Percentiles rank a stretch among this genome's conserved stretches.
Conservation (phyloP, 2,797 vertebrate genomes). For the Tapera naevia region DNA sequence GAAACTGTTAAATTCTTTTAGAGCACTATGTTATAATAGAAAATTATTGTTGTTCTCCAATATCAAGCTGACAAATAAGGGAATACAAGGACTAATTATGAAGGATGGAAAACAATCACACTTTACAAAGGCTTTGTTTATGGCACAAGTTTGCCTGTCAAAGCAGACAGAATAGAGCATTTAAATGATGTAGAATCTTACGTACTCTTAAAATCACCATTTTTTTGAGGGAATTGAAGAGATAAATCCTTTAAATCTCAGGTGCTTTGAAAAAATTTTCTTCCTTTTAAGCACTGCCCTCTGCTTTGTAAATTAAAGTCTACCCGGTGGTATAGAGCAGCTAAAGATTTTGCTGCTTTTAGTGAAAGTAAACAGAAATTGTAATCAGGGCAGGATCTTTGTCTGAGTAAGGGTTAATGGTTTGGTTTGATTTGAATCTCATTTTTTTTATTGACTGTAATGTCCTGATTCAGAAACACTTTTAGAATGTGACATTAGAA, state of each 20-base stretch:
- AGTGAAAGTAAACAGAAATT: neutral
- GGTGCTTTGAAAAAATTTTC: neutral
- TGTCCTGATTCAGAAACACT: neutral
- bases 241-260: neutral
- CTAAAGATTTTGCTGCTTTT: neutral
- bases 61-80: neutral
- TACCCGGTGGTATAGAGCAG: neutral
- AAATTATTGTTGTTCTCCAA: conserved; percentile 27
- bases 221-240: neutral
- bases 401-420: neutral
- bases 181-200: neutral
- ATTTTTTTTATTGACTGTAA: neutral
- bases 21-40: neutral
- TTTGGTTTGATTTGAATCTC: neutral
- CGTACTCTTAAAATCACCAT: neutral
- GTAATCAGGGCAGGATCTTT: neutral
- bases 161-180: neutral
- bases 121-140: conserved; percentile 9
- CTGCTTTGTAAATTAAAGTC: neutral
- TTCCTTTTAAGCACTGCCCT: neutral
- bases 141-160: neutral
- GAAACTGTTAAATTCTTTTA: conserved; percentile 9
- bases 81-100: neutral
- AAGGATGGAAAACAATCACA: conserved; percentile 14
- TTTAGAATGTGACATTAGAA: neutral